Conservation (phyloP, 2,888 invertebrate genomes). For the Drosophila suboccidentalis region DNA sequence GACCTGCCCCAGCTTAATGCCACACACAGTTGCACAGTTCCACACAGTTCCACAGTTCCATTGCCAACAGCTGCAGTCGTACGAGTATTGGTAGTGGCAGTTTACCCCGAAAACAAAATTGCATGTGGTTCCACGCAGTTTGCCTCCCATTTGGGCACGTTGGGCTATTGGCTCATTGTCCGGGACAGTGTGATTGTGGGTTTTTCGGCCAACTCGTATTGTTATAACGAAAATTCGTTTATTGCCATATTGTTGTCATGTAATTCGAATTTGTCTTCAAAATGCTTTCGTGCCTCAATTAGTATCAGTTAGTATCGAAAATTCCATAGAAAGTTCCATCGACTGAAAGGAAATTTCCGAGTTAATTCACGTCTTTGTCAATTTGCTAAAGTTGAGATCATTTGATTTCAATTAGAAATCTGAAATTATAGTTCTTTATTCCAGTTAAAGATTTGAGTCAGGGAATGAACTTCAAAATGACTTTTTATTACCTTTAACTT, state of each 20-base stretch:
- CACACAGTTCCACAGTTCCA: background rate
- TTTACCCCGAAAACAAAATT: conserved; percentile 53
- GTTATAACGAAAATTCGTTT: conserved; percentile 68
- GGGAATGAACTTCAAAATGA: background rate
- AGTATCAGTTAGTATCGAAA: background rate
- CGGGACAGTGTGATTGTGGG: conserved; percentile 18
- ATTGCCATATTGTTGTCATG: conserved; percentile 65
- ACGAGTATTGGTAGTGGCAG: background rate
- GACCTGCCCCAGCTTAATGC: background rate
- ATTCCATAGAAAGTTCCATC: background rate
- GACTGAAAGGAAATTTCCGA: background rate
- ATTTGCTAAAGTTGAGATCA: background rate
- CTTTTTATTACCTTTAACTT: background rate
- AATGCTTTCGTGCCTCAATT: conserved; percentile 30
- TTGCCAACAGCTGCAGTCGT: conserved; percentile 4
- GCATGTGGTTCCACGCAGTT: conserved; percentile 71
- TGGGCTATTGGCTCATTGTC: conserved; percentile 14
- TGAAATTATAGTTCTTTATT: background rate
- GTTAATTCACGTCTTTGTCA: background rate
- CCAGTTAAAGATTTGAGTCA: background rate
- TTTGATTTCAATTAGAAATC: conserved; percentile 4
- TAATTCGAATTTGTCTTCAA: conserved; percentile 61
- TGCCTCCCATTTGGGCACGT: conserved; percentile 29
- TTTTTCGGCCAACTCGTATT: conserved; percentile 37
- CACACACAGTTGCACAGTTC: conserved; percentile 22